These are phyloP conservation scores for Ophonus ardosiacus DNA, from an alignment of 2,888 invertebrate genomes.

Conservation along the genomic window DNA sequence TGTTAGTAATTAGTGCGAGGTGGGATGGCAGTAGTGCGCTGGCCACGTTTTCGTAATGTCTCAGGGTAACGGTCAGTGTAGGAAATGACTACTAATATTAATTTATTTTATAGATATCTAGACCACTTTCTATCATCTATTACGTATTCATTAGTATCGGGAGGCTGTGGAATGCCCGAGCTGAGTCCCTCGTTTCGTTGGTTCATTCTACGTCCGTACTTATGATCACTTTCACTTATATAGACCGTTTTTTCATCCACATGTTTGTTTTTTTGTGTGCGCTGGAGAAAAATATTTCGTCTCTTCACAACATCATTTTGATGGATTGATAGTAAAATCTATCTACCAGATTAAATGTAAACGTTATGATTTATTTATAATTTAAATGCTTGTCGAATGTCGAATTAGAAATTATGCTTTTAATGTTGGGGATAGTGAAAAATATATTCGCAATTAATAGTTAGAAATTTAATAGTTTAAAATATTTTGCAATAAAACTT, in stretches of 20 bases:
- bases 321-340: constrained; percentile 23
- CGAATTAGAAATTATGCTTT: not conserved
- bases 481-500: not conserved
- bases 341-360: not conserved
- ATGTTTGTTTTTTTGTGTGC: constrained; percentile 16
- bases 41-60: constrained; percentile 58
- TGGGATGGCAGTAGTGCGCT: constrained; percentile 17
- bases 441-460: not conserved
- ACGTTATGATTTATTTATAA: not conserved
- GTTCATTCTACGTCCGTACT: constrained; percentile 47
- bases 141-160: constrained; percentile 68
- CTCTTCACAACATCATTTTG: constrained; percentile 20
- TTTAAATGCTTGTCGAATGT: not conserved
- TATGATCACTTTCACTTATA: constrained; percentile 67
- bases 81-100: constrained; percentile 66
- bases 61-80: constrained; percentile 50
- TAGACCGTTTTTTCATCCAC: constrained; percentile 60
- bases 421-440: not conserved
- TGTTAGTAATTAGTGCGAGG: constrained; percentile 11
- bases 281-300: constrained; percentile 23
- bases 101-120: constrained; percentile 68
- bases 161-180: constrained; percentile 53
- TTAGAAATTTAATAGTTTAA: constrained; percentile 1
- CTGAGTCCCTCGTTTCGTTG: constrained; percentile 46
- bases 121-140: constrained; percentile 70